Conservation (phyloP, 23 tunicate genomes). For the Botrylloides violaceus region DNA sequence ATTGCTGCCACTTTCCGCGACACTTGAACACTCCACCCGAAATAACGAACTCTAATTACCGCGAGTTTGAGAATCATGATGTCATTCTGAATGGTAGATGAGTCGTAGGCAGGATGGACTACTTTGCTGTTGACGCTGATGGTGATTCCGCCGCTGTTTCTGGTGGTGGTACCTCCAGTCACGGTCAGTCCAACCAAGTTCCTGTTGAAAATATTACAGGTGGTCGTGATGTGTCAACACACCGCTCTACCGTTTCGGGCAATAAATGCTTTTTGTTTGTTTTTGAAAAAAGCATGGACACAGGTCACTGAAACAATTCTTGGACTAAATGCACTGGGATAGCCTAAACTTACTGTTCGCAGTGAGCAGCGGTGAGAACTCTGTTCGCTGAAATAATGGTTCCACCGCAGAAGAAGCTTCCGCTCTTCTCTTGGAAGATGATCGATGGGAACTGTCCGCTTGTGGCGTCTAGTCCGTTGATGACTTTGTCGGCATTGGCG, state of each 20-base stretch:
- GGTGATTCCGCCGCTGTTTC: constrained; percentile 16
- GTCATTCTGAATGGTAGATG: constrained; percentile 22
- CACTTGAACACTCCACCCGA: too few relatives aligned
- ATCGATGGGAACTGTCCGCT: constrained; percentile 22
- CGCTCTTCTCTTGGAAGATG: constrained; percentile 8
- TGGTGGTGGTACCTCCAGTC: constrained; percentile 2
- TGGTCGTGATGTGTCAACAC: too few relatives aligned
- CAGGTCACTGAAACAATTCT: too few relatives aligned
- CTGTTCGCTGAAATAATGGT: constrained; percentile 14
- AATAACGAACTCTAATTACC: not conserved
- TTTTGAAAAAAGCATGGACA: too few relatives aligned
- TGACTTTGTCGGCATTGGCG: constrained; percentile 18
- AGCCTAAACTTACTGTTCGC: constrained; percentile 27
- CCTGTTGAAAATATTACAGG: too few relatives aligned
- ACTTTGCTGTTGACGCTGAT: constrained; percentile 3
- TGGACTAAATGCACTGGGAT: too few relatives aligned
- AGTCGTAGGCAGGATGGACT: constrained; percentile 26
- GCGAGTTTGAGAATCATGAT: constrained; percentile 18
- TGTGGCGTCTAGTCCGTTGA: constrained; percentile 12
- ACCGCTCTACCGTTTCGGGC: not conserved
- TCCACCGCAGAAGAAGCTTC: constrained; percentile 30
- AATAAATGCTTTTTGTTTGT: not conserved
- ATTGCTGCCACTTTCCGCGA: too few relatives aligned
- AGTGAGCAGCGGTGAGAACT: constrained; percentile 40
- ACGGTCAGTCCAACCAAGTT: constrained; percentile 13